Evolutionary conservation across 2,888 invertebrate species (phyloP), one percentile per base, ranked within the genome.

Genomic region (Clostera curtula): DNA sequence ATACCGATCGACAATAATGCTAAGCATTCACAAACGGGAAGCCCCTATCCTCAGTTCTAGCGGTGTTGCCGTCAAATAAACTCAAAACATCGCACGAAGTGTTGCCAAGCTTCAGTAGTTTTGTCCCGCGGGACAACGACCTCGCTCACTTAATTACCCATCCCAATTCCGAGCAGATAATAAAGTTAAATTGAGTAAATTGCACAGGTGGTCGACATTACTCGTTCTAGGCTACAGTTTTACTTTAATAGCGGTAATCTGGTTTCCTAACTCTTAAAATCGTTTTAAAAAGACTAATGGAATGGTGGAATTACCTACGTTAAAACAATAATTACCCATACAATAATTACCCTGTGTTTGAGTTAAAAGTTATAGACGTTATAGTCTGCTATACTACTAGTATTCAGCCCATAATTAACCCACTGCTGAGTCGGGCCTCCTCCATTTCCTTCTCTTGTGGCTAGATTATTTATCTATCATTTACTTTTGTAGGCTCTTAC

Each of bases 181-280:
- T 69, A 66, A 71, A 72, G 58, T 66, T 66, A 67, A 72, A 74
- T 71, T 69, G 66, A 59, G 62, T 64, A 67, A 71, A 71, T 68
- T 69, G 58, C 54, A 58, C 66, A 68, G 71, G 67, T 69, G 67
- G 56, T 52, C 57, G 35, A 36, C 49, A 49, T 59, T 45, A 50
- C 50, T 56, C 49, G 38, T 28, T 41, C 34, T 41, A 36, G 40
- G 39, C 39, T 2, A 40, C 37, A 42, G 49, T 48, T 53, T 59
- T n/a, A n/a, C n/a, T n/a, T n/a, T 53, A 59, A 56, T 43, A 42
- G 47, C 43, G 34, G 49, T 56, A 51, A 60, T 61, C 54, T 22
- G 9, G 8, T 55, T 56, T 56, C 56, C 50, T 49, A 36, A 40
- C 50, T 55, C 49, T 59, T 54, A 45, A 43, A 48, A 36, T n/a